Base-by-base conservation (phyloP, 2,888 invertebrate species). In the Syrphus vitripennis region DNA sequence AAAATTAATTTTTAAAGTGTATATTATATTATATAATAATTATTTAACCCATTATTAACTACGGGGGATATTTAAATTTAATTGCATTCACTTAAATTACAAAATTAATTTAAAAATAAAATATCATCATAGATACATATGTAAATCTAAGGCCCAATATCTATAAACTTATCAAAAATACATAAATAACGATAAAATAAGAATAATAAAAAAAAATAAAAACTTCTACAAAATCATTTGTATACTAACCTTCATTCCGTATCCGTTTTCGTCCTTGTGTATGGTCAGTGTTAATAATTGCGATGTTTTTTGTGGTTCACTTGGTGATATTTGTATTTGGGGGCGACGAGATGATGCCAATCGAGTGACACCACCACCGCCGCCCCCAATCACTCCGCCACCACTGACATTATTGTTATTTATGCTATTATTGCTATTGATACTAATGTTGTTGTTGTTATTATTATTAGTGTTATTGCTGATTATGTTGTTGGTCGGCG, bases 221-320 rank as follows among this genome's bases (percentile, higher is more conserved):
- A 34, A 55, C 34, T 2, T 9, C 4, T 29, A 26, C 10, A 50
- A 45, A 37, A 57, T n/a, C 7, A 19, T 55, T 4, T 42, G 6
- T 10, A 6, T 12, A 88, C 90, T 87, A 70, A 93, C 92, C 92
- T 93, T 93, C 93, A 93, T 93, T 57, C 93, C 93, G 87, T 93
- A 93, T 82, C 93, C 93, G 88, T 91, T 91, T 31, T 91, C 91
- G 88, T 93, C 93, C 89, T 93, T 93, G 40, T 92, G 91, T 83
- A 93, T 92, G 61, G 92, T 92, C 76, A 93, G 89, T 63, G 91
- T 91, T 88, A 93, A 90, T 89, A 90, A 90, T 88, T 92, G 91
- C 87, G 92, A 92, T 80, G 90, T 89, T 89, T 91, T 91, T 87
- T 91, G 89, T 78, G 90, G 89, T 88, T 90, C 90, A 50, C 88